Evolutionary conservation across 2,113 vertebrate species (phyloP), one percentile per base, ranked within the genome.

Genomic region (Calyptomena viridis): DNA sequence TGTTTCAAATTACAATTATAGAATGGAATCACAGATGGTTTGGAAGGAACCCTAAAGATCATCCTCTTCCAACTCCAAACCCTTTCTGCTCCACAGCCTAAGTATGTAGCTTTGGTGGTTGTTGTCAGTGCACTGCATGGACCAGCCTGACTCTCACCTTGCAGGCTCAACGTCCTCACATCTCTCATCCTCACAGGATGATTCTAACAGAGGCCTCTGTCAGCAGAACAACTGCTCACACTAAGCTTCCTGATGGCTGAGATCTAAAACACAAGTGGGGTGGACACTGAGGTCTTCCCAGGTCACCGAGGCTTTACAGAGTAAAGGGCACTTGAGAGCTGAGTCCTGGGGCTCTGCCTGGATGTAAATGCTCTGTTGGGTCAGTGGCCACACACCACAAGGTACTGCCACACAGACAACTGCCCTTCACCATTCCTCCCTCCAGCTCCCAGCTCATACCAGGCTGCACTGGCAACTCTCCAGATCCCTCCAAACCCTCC

Each of bases 31-130:
- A 66, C 40, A 44, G 63, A 42, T 66, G 40, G 33, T 30, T 66
- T 66, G 30, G 63, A 66, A 33, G 30, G 42, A 66, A 66, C 30
- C 14, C 33, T 46, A 66, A 23, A 44, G 21, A 23, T 17, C 19
- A 24, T 30, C 40, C 22, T 66, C 14, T 44, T 66, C 42, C 42
- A 46, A 31, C 21, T 25, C 30, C 35, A 49, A 75, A 49, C 4
- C 20, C 71, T 35, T 40, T n/a, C 49, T 67, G 46, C 69, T 46
- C 72, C 52, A 14, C 2, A 0, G 6, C 28, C 74, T 50, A 79
- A 59, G 14, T 8, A 20, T 0, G 0, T 1, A 49, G 30, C 14
- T 16, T 44, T 31, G 52, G 58, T 40, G 49, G 5, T 6, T 40
- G 25, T 30, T 42, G 58, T 12, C 24, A 21, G 11, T 24, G 52